These are phyloP conservation scores for Diplosoma virens DNA, from an alignment of 23 tunicate genomes.

Conservation along the genomic window DNA sequence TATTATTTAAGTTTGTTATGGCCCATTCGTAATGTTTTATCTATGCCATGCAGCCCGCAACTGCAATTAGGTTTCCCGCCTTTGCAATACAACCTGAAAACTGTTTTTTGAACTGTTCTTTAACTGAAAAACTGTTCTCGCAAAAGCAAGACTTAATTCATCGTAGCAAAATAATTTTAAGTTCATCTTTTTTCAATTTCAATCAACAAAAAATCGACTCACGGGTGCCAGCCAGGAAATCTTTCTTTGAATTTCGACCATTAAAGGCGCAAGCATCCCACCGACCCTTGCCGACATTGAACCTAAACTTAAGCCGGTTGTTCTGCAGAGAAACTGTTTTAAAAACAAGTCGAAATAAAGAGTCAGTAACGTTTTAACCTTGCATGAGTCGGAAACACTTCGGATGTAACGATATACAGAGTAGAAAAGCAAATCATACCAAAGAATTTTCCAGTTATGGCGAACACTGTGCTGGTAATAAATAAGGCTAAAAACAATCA, in stretches of 20 bases:
- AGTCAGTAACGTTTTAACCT: constrained; percentile 18
- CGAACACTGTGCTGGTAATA: constrained; percentile 20
- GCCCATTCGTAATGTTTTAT: too few relatives aligned
- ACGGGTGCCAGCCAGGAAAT: constrained; percentile 27
- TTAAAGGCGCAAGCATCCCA: constrained; percentile 40
- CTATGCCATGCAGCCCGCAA: too few relatives aligned
- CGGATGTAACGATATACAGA: constrained; percentile 47
- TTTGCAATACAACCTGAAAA: too few relatives aligned
- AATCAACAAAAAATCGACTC: not conserved
- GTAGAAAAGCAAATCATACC: constrained; percentile 45
- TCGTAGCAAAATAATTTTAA: not conserved
- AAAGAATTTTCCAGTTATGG: constrained; percentile 54
- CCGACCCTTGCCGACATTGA: constrained; percentile 58
- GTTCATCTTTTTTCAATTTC: not conserved
- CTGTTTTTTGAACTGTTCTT: too few relatives aligned
- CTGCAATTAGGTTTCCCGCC: too few relatives aligned
- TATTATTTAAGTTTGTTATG: too few relatives aligned
- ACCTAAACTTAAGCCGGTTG: constrained; percentile 40
- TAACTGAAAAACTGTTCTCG: too few relatives aligned
- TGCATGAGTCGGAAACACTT: constrained; percentile 61
- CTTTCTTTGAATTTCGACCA: constrained; percentile 9
- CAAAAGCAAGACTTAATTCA: too few relatives aligned
- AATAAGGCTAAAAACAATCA: constrained; percentile 3
- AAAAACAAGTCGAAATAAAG: not conserved
- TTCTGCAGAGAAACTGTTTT: not conserved